Evolutionary conservation across 2,797 vertebrate species (phyloP), one percentile per base, ranked within the genome.

Genomic region (Labroides dimidiatus): DNA sequence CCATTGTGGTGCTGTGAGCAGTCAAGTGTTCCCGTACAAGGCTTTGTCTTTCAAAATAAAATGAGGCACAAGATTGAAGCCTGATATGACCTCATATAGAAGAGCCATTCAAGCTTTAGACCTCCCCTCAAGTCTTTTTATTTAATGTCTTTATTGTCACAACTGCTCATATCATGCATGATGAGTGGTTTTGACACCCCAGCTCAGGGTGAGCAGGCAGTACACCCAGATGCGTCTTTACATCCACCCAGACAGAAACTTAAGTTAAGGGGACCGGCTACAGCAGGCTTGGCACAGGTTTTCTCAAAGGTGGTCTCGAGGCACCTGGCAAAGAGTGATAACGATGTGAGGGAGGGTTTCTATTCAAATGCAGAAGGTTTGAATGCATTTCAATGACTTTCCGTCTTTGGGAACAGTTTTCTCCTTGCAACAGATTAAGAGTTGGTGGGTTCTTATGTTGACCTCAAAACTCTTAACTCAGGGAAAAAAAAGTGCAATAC

Each of bases 251-350:
- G 72, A 75, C 69, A 84, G 78, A 87, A 85, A 81, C 39, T 62
- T 47, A 58, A 83, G 66, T 83, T 63, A 65, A 83, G 78, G 69
- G 77, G 80, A 87, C 44, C 74, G 41, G 1, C 80, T 73, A 77
- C 77, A 51, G 85, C 80, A 82, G 69, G 78, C 81, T 82, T 90
- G 84, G 85, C 84, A 72, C 66, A 72, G 69, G 73, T 79, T 84
- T 59, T 89, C 86, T 85, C 82, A 75, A 65, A 84, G 86, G 87
- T 85, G 91, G 84, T 87, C 86, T 23, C 19, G 60, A 78, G 81
- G 65, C 87, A 87, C 87, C 89, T 90, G 87, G 88, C 71, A 82
- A 72, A 57, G 61, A 54, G 71, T 76, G 88, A 91, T 91, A 91
- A 88, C 85, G 69, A 69, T 49, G 45, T 62, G 69, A 17, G 60